Evolutionary conservation across 2,888 invertebrate genomes (phyloP), one percentile per base, ranked within the genome.

Genomic region (Sarcophaga caerulescens): DNA sequence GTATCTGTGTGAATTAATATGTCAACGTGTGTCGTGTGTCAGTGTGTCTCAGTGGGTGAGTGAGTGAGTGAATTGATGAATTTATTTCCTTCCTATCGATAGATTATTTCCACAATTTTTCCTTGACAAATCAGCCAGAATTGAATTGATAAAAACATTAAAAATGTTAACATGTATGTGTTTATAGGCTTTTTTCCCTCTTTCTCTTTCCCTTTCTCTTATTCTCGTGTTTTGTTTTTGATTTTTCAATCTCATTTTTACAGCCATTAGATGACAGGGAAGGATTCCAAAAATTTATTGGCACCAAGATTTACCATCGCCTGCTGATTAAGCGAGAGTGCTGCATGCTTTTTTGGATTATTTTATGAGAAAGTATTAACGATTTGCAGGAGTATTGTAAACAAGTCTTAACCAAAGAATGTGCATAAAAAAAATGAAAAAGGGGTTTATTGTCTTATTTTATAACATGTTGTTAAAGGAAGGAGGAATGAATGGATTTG

Each of bases 81-180:
- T 14, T 52, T 17, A 52, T 52, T 52, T 52, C 17, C 17, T 14
- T 52, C 14, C 17, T 17, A 52, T 52, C 17, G 12, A 19, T 47
- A 45, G 44, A 68, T 68, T 65, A 23, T 23, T 70, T 70, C 3
- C n/a, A n/a, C 25, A 70, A 25, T 52, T 21, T 68, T 78, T 47
- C 23, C 62, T 25, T 78, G 77, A 78, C 77, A 78, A 78, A 78
- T 78, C 69, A 78, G 59, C 69, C 45, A 78, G 77, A 78, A 78
- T 62, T 69, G 62, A 78, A 25, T 25, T 45, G 69, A 78, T 78
- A 78, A 69, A 68, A 69, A 45, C 69, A 69, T 69, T 45, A 62
- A 73, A 73, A 62, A 35, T 35, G 8, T 47, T 14, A 47, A 47
- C 4, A 47, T 52, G 17, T 52, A 52, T 12, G 17, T 57, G 57